Evolutionary conservation across 2,113 vertebrate species (phyloP).

Genomic region (Anolis carolinensis): DNA sequence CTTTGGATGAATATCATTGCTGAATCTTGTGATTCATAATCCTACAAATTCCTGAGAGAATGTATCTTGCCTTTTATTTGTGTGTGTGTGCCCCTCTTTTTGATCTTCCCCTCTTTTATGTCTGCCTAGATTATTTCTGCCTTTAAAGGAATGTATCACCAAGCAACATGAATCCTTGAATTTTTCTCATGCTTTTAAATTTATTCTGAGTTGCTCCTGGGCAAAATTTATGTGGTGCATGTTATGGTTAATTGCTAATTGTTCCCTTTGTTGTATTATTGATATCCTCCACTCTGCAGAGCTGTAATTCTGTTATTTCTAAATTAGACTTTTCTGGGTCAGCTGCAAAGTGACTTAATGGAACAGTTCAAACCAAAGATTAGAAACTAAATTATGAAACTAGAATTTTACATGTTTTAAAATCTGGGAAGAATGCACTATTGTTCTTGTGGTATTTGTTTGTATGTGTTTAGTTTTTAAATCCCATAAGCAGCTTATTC

Average conservation of each 20-base stretch:
- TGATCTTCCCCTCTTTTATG: constrained; percentile 25
- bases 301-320: constrained; percentile 41
- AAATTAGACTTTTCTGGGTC: constrained; percentile 41
- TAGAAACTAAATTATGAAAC: constrained; percentile 17
- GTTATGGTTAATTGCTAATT: constrained; percentile 55
- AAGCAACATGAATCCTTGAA: constrained; percentile 27
- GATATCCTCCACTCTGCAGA: not conserved
- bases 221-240: constrained; percentile 23
- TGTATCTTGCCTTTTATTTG: not conserved
- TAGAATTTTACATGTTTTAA: constrained; percentile 1
- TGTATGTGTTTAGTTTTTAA: not conserved
- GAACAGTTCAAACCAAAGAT: constrained; percentile 40
- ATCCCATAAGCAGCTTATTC: not conserved
- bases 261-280: constrained; percentile 60
- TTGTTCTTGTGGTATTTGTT: not conserved
- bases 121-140: constrained; percentile 23
- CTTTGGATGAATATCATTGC: not conserved
- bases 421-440: constrained; percentile 8
- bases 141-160: constrained; percentile 18
- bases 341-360: constrained; percentile 27
- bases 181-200: constrained; percentile 37
- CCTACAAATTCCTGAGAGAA: not conserved
- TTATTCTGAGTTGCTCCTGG: constrained; percentile 22
- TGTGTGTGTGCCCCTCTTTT: constrained; percentile 35
- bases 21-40: constrained; percentile 3